Conservation (phyloP, 2,888 invertebrate species). For the Melipona beecheii region DNA sequence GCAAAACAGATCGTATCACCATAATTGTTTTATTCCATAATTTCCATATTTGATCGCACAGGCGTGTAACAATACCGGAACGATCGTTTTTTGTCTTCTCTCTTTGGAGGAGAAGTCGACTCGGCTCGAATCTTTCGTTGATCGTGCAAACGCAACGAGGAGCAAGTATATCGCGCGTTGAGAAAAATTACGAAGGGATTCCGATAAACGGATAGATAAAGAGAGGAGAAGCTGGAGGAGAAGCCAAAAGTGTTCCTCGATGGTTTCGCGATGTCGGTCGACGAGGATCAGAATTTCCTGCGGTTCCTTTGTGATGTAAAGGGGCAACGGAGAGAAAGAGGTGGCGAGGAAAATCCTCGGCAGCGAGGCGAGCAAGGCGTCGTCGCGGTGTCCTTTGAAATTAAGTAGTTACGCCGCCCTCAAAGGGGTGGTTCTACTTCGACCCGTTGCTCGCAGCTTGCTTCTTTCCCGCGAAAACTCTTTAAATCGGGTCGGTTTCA, state of each 20-base stretch:
- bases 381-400: conserved; percentile 76
- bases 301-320: conserved; percentile 81
- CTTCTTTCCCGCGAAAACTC: conserved; percentile 77
- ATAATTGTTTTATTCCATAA: not conserved
- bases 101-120: not conserved
- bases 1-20: not conserved
- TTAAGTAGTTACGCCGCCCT: conserved; percentile 79
- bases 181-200: not conserved
- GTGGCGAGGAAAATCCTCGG: conserved; percentile 46
- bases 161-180: not conserved
- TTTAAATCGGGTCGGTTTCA: conserved; percentile 73
- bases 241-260: conserved; percentile 48
- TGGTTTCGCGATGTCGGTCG: conserved; percentile 64
- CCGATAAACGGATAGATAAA: conserved; percentile 55
- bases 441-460: conserved; percentile 60
- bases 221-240: conserved; percentile 51
- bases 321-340: conserved; percentile 44
- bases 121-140: not conserved
- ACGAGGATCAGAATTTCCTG: conserved; percentile 78
- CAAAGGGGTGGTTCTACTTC: conserved; percentile 65
- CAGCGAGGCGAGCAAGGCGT: conserved; percentile 55
- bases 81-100: too few species aligned
- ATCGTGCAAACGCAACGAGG: not conserved
- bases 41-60: not conserved
- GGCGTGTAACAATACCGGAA: not conserved